Percentiles rank a stretch among this genome's conserved stretches.
These are phyloP conservation scores for Hirundichthys speculiger DNA, from an alignment of 2,113 vertebrate genomes.

Conservation along the genomic window DNA sequence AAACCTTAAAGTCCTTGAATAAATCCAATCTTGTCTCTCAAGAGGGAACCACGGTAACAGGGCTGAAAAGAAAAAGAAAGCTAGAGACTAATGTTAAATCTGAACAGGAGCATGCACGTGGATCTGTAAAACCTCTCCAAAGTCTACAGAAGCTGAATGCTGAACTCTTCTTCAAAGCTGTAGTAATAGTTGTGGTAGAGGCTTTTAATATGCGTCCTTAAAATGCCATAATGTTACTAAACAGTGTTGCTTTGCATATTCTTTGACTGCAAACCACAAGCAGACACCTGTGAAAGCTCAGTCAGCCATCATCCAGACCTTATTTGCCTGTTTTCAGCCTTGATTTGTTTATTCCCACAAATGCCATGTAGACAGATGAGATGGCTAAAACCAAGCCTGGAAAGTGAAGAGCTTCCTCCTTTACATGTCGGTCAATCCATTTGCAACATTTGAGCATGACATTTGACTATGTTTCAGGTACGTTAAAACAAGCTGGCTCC, in stretches of 20 bases:
- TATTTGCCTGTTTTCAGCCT: constrained; percentile 57
- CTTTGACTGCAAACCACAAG: constrained; percentile 31
- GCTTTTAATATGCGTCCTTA: constrained; percentile 8
- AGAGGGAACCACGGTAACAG: too few species aligned
- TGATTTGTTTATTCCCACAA: constrained; percentile 55
- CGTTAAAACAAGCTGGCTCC: constrained; percentile 6
- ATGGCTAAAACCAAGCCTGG: constrained; percentile 32
- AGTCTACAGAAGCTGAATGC: background rate
- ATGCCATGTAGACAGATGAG: constrained; percentile 27
- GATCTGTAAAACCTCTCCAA: constrained; percentile 1
- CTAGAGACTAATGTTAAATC: too few species aligned
- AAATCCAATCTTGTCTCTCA: too few species aligned
- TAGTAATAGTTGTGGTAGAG: background rate
- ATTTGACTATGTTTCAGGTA: constrained; percentile 65
- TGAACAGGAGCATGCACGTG: background rate
- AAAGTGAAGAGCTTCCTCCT: constrained; percentile 32
- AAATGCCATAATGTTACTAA: constrained; percentile 9
- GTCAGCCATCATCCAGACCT: constrained; percentile 3
- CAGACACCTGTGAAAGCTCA: constrained; percentile 57
- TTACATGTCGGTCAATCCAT: constrained; percentile 64
- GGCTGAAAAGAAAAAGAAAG: too few species aligned
- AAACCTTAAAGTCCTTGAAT: too few species aligned
- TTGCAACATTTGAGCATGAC: constrained; percentile 60
- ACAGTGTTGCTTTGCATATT: background rate
- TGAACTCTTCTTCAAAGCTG: background rate